Percentiles rank a stretch among this genome's conserved stretches.
Evolutionary conservation across 1,140 invertebrate genomes (phyloP).

Genomic region (Euwallacea fornicatus): DNA sequence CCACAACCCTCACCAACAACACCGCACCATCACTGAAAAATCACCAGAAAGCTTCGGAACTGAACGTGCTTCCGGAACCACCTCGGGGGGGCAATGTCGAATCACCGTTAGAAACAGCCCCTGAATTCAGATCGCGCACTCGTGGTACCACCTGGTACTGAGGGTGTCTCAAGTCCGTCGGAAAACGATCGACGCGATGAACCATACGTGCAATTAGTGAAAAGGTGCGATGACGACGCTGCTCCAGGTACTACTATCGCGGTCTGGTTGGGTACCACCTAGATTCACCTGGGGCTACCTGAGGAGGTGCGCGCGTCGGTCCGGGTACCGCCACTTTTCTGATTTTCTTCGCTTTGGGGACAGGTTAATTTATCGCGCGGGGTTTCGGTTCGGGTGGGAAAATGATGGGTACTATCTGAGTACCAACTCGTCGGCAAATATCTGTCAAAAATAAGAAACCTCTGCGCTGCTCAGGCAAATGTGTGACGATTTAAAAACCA

Average conservation of each 20-base stretch:
- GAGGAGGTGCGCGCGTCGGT: conserved; percentile 13
- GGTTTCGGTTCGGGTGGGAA: background rate
- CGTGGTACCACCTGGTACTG: background rate
- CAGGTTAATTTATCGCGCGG: conserved; percentile 21
- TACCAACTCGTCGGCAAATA: too few relatives aligned
- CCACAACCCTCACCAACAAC: background rate
- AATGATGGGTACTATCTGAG: background rate
- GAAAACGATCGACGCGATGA: background rate
- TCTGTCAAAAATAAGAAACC: too few relatives aligned
- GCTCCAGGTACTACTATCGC: conserved; percentile 27
- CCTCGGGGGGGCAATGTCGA: background rate
- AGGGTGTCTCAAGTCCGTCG: background rate
- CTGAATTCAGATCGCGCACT: background rate
- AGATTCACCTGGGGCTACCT: conserved; percentile 29
- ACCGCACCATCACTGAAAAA: conserved; percentile 10
- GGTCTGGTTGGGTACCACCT: conserved; percentile 22
- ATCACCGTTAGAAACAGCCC: background rate
- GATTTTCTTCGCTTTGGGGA: conserved; percentile 18
- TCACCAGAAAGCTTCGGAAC: background rate
- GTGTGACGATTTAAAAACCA: too few relatives aligned
- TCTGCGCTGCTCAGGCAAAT: too few relatives aligned
- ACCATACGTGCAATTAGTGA: background rate
- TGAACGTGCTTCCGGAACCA: background rate
- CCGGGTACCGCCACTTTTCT: conserved; percentile 17
- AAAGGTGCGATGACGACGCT: background rate